These are phyloP conservation scores for Hypomesus transpacificus DNA, from an alignment of 2,113 vertebrate genomes.

Conservation along the genomic window DNA sequence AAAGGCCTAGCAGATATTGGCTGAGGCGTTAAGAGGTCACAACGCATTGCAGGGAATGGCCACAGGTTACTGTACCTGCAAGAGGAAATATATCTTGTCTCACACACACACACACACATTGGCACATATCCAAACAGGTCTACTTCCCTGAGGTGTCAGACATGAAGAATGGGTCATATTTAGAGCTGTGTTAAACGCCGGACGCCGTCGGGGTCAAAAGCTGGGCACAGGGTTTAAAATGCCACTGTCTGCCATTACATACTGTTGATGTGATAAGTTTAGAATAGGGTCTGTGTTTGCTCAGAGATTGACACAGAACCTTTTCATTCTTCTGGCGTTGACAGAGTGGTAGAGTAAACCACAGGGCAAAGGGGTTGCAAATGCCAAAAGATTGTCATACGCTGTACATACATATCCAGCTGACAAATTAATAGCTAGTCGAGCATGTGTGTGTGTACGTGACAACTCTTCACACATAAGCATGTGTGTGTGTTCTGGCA, in stretches of 20 bases:
- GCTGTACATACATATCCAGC: background rate
- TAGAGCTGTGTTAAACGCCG: slow-evolving; percentile 57
- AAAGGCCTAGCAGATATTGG: slow-evolving; percentile 61
- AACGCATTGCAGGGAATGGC: slow-evolving; percentile 55
- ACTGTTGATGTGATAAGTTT: slow-evolving; percentile 66
- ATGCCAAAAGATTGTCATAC: slow-evolving; percentile 37
- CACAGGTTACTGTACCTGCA: slow-evolving; percentile 58
- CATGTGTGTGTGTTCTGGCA: slow-evolving; percentile 15
- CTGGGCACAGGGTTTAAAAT: slow-evolving; percentile 64
- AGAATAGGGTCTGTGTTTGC: slow-evolving; percentile 68
- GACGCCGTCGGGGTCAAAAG: slow-evolving; percentile 54
- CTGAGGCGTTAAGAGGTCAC: slow-evolving; percentile 54
- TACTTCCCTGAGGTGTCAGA: slow-evolving; percentile 52
- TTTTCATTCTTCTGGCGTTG: slow-evolving; percentile 51
- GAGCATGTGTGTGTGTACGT: background rate
- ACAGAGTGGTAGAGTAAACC: slow-evolving; percentile 51
- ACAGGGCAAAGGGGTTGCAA: slow-evolving; percentile 47
- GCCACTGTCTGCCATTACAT: slow-evolving; percentile 64
- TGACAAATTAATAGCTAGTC: background rate
- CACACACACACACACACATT: slow-evolving; percentile 11
- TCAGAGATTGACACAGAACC: slow-evolving; percentile 66
- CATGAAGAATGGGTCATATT: slow-evolving; percentile 67
- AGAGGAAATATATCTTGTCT: slow-evolving; percentile 60
- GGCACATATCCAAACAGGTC: slow-evolving; percentile 62
- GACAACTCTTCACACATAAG: slow-evolving; percentile 2